Base-by-base conservation (phyloP, 2,797 vertebrate species). In the Hypotaenidia okinawae region DNA sequence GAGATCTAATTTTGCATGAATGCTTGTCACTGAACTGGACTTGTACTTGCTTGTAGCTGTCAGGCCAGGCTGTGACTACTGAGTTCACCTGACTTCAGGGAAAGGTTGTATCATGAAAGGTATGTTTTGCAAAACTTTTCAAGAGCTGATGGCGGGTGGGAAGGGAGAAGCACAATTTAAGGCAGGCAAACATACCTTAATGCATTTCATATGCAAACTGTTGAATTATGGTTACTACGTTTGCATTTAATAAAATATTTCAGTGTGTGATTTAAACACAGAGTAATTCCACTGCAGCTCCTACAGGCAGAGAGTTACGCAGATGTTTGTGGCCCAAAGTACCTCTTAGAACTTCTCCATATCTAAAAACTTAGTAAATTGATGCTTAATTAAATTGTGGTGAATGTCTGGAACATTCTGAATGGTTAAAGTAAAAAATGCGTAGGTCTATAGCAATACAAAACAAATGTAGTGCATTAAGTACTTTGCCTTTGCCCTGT, bases 401-500 rank as follows among this genome's bases (percentile, higher is more conserved):
- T 75, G 47, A 89, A 80, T 32, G 54, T 63, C 19, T 63, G 63
- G 63, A 93, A 67, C 35, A 59, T 80, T 91, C n/a, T 84, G 84
- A 94, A 89, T n/a, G 22, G 33, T 87, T 89, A 62, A 91, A 93
- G 75, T 87, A 80, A 32, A 90, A 90, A 87, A 94, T 15, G 24
- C 0, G 2, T 55, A 87, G 21, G 28, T 59, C 58, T 62, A 25
- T 17, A 78, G 55, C 72, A 95, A 94, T 75, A 78, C 15, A 70
- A 90, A 95, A 84, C 6, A 2, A 94, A 95, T 43, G 80, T 57
- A 82, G 39, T 85, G 63, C 73, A 63, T 80, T 94, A 88, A 94
- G 55, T 76, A 74, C 54, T 89, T 95, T 93, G 84, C 70, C 81
- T 96, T 94, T 88, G 28, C 72, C 45, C 35, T 93, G 37, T 89